phyloP scores from a whole-genome alignment of 2,113 vertebrate genomes.

The Tenrec ecaudatus region DNA sequence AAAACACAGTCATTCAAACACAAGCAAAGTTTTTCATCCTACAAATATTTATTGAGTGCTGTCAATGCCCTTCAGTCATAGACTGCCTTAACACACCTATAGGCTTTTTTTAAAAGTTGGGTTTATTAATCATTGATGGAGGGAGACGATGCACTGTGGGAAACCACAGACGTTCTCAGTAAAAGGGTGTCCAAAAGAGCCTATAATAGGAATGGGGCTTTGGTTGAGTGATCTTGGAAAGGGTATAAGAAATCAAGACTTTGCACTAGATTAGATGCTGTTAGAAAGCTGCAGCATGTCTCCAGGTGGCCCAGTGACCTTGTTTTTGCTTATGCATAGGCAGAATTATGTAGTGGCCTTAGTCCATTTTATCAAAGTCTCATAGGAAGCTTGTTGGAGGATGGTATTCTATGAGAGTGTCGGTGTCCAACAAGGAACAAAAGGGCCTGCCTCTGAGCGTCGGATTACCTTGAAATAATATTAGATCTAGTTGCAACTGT shows the following conservation, averaged over 20 bases:
- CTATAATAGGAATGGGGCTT: background rate
- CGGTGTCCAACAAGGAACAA: background rate
- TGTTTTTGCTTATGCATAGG: background rate
- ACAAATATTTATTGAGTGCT: background rate
- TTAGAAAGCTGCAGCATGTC: background rate
- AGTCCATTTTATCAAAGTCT: slow-evolving; percentile 9
- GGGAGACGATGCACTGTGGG: background rate
- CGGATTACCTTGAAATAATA: background rate
- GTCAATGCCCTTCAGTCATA: background rate
- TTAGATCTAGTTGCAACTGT: background rate
- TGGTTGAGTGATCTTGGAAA: background rate
- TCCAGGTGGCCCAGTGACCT: background rate
- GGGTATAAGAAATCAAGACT: background rate
- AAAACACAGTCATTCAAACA: background rate
- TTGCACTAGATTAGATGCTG: background rate
- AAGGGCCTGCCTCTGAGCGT: background rate
- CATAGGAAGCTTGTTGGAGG: background rate
- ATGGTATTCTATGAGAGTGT: background rate
- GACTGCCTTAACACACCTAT: background rate
- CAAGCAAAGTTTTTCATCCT: background rate
- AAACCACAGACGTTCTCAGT: background rate
- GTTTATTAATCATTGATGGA: background rate
- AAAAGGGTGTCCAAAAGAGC: background rate
- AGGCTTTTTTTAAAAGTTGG: background rate
- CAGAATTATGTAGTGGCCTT: background rate